A percentile compares a stretch with the other conserved stretches of the same genome.
These are phyloP conservation scores for Argentina silus DNA, from an alignment of 2,797 vertebrate species.

Conservation along the genomic window DNA sequence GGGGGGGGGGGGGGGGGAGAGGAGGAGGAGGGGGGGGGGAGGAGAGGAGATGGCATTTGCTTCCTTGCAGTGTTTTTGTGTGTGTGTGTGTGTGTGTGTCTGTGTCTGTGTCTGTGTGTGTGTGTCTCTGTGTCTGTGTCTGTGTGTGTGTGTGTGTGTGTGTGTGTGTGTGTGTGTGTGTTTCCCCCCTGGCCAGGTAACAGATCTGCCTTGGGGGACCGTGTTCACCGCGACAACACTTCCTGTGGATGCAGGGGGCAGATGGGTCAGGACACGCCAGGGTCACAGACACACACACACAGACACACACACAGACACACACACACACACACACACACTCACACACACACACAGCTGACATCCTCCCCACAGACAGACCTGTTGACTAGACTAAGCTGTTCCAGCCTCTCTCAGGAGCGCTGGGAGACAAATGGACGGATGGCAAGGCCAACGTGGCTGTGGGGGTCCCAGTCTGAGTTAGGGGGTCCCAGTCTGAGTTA, in stretches of 20 bases:
- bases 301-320: constrained; percentile 24
- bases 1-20: too few relatives aligned
- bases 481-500: too few relatives aligned
- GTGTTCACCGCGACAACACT: constrained; percentile 32
- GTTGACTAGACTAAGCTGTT: background rate
- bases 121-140: too few relatives aligned
- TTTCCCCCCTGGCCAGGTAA: constrained; percentile 72
- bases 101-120: too few relatives aligned
- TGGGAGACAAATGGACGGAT: constrained; percentile 33
- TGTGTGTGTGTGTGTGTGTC: background rate
- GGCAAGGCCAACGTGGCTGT: constrained; percentile 25
- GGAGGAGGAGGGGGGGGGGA: background rate
- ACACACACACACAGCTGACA: constrained; percentile 1
- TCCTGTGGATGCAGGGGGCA: constrained; percentile 51
- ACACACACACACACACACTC: constrained; percentile 1
- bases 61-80: too few relatives aligned
- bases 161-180: too few relatives aligned
- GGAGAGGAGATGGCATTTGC: background rate
- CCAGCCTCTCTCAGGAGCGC: constrained; percentile 21
- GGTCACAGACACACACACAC: constrained; percentile 44
- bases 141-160: too few relatives aligned
- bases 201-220: constrained; percentile 59
- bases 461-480: constrained; percentile 11
- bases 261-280: constrained; percentile 21
- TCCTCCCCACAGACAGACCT: constrained; percentile 29